Conservation (phyloP, 2,888 invertebrate species). For the Electrophaes corylata region DNA sequence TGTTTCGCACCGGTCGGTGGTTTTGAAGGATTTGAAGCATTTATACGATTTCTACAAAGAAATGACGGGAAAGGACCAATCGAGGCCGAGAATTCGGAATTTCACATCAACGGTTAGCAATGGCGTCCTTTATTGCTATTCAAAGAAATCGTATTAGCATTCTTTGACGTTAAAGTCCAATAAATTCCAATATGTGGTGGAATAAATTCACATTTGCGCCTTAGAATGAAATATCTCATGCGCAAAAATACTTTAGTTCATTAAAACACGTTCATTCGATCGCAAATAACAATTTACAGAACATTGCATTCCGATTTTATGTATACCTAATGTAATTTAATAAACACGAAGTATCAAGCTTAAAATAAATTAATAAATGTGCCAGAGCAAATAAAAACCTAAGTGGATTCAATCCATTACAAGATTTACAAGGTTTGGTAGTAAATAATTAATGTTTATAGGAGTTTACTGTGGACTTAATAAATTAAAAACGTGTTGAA, state of each 20-base stretch:
- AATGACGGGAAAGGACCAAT: constrained; percentile 36
- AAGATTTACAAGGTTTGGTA: constrained; percentile 4
- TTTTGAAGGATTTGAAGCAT: constrained; percentile 64
- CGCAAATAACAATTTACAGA: neutral
- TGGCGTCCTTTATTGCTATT: constrained; percentile 35
- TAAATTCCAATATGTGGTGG: constrained; percentile 15
- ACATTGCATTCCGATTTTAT: constrained; percentile 1
- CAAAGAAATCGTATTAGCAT: constrained; percentile 30
- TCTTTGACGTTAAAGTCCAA: constrained; percentile 26
- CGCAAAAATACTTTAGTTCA: neutral
- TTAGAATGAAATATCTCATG: constrained; percentile 4
- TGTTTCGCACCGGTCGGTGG: constrained; percentile 36
- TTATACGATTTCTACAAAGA: constrained; percentile 47
- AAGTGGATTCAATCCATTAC: constrained; percentile 21
- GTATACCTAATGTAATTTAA: constrained; percentile 6
- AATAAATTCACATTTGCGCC: constrained; percentile 18
- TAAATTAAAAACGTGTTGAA: constrained; percentile 5
- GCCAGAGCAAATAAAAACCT: constrained; percentile 18
- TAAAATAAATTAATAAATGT: neutral
- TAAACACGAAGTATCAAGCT: neutral
- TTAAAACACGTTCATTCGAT: neutral
- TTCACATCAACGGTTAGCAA: constrained; percentile 33
- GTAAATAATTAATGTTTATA: constrained; percentile 23
- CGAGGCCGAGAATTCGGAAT: constrained; percentile 31
- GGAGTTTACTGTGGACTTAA: constrained; percentile 14